Evolutionary conservation across 2,888 invertebrate species (phyloP).

Genomic region (Phalangium opilio): DNA sequence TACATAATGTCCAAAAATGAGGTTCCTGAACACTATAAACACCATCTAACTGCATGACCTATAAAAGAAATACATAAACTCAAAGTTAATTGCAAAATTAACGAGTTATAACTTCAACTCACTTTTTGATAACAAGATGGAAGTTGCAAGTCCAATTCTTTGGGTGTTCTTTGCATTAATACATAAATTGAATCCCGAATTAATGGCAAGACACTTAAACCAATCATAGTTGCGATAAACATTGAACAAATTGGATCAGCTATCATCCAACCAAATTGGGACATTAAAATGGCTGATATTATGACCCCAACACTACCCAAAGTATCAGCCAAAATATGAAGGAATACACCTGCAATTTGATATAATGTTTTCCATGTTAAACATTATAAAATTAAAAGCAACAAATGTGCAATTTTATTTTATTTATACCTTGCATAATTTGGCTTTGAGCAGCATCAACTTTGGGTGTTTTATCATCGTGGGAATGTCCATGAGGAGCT

Average conservation of each 20-base stretch:
- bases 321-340: slow-evolving; percentile 92
- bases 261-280: slow-evolving; percentile 94
- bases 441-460: slow-evolving; percentile 22
- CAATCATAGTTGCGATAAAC: slow-evolving; percentile 82
- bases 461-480: neutral
- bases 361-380: neutral
- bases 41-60: slow-evolving; percentile 62
- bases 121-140: slow-evolving; percentile 66
- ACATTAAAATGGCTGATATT: slow-evolving; percentile 82
- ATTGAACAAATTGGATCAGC: slow-evolving; percentile 97
- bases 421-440: slow-evolving; percentile 31
- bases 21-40: slow-evolving; percentile 90
- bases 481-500: too few relatives aligned
- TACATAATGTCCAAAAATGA: slow-evolving; percentile 96
- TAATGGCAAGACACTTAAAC: slow-evolving; percentile 39
- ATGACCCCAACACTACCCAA: slow-evolving; percentile 94
- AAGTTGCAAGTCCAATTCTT: slow-evolving; percentile 58
- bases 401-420: slow-evolving; percentile 1
- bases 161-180: slow-evolving; percentile 86
- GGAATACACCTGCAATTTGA: slow-evolving; percentile 56
- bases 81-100: neutral
- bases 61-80: slow-evolving; percentile 4
- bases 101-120: slow-evolving; percentile 15
- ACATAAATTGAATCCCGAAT: slow-evolving; percentile 63
- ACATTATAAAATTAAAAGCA: neutral